phyloP scores from a whole-genome alignment of 1,140 invertebrate species.

The Diabrotica undecimpunctata region DNA sequence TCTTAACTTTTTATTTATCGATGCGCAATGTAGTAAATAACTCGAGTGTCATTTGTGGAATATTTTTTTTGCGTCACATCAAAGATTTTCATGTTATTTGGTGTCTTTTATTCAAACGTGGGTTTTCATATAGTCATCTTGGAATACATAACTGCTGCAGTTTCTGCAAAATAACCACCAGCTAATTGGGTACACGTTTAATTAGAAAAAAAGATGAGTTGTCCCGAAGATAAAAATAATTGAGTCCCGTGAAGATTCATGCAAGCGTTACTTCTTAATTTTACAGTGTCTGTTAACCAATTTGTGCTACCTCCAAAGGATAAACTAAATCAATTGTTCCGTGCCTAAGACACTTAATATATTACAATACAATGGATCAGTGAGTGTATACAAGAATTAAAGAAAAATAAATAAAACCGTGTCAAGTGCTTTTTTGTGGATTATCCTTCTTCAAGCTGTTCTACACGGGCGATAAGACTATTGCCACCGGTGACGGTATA shows the following conservation, averaged over 20 bases:
- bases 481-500: constrained; percentile 28
- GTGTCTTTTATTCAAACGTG: neutral
- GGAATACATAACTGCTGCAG: neutral
- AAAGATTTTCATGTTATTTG: neutral
- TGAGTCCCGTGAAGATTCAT: constrained; percentile 6
- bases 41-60: neutral
- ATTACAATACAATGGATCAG: no score
- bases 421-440: neutral
- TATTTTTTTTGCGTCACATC: constrained; percentile 4
- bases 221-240: constrained; percentile 15
- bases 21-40: constrained; percentile 5
- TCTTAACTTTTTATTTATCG: constrained; percentile 15
- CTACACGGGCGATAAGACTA: constrained; percentile 33
- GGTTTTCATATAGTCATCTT: neutral
- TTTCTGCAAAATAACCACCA: neutral
- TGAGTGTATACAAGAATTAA: no score
- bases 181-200: constrained; percentile 7
- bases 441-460: constrained; percentile 31
- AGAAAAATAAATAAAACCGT: no score
- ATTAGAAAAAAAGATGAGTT: constrained; percentile 15
- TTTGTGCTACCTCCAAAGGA: no score
- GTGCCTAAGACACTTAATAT: no score
- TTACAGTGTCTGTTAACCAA: neutral
- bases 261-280: constrained; percentile 9
- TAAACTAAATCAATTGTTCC: no score